Evolutionary conservation across 2,888 invertebrate species (phyloP).

Genomic region (Cantharis rufa): DNA sequence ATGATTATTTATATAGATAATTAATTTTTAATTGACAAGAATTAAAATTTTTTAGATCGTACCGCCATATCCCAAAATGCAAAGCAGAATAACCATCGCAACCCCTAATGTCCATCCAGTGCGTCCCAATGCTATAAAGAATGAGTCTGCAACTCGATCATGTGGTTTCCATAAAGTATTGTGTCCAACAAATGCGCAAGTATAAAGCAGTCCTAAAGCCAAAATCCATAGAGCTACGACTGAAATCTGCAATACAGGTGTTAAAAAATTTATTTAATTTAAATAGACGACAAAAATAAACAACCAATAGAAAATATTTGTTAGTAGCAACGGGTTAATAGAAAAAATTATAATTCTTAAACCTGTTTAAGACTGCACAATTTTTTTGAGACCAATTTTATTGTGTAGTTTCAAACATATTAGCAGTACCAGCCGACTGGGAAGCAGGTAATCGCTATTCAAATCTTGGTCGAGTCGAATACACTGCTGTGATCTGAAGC

Average conservation of each 20-base stretch:
- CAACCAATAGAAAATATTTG: too few species aligned
- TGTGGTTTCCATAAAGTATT: not conserved
- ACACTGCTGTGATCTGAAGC: too few species aligned
- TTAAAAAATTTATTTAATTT: not conserved
- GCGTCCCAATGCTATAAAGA: slow-evolving; percentile 51
- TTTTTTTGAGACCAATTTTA: too few species aligned
- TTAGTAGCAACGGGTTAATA: too few species aligned
- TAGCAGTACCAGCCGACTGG: too few species aligned
- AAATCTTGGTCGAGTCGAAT: too few species aligned
- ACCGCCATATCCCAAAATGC: slow-evolving; percentile 59
- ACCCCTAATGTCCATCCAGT: slow-evolving; percentile 57
- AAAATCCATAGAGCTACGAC: not conserved
- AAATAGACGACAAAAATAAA: too few species aligned
- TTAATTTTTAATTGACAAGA: not conserved
- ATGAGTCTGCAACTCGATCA: slow-evolving; percentile 37
- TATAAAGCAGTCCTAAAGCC: not conserved
- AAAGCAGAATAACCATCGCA: slow-evolving; percentile 58
- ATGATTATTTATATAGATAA: not conserved
- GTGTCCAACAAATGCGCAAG: not conserved
- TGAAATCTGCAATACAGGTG: not conserved
- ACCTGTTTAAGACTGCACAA: too few species aligned
- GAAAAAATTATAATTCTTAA: too few species aligned
- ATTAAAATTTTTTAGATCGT: slow-evolving; percentile 3
- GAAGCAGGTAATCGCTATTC: too few species aligned
- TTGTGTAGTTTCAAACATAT: too few species aligned